Conservation (phyloP, 2,797 vertebrate genomes). For the Myoxocephalus aenaeus region DNA sequence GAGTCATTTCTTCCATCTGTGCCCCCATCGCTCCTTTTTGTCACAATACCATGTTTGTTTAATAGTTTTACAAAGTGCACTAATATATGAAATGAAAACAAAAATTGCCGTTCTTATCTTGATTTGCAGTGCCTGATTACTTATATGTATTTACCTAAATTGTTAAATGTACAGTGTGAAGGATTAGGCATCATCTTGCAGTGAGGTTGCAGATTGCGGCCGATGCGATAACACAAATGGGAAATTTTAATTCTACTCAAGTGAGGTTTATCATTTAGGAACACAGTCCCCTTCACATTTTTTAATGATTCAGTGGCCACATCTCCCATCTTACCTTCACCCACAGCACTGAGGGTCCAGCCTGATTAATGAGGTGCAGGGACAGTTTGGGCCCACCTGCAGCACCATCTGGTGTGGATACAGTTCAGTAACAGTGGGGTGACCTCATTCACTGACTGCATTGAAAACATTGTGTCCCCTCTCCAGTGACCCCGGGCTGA, state of each 20-base stretch:
- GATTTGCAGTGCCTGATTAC: not conserved
- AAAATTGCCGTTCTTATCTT: not conserved
- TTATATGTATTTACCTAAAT: not conserved
- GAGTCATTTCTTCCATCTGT: conserved; percentile 10
- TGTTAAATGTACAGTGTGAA: not conserved
- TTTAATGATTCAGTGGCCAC: not conserved
- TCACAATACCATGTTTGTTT: conserved; percentile 11
- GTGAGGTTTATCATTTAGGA: not conserved
- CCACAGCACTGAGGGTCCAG: conserved; percentile 31
- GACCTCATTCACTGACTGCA: conserved; percentile 48
- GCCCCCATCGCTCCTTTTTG: not conserved
- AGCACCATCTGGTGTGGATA: conserved; percentile 59
- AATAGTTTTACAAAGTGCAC: conserved; percentile 26
- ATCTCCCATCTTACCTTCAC: conserved; percentile 7
- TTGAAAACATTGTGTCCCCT: conserved; percentile 43
- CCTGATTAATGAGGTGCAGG: conserved; percentile 60
- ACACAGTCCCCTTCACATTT: not conserved
- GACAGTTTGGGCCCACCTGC: conserved; percentile 34
- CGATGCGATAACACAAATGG: not conserved
- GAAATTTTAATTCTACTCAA: not conserved
- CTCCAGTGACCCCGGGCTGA: conserved; percentile 26
- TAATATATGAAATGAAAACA: conserved; percentile 41
- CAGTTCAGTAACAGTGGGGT: conserved; percentile 34
- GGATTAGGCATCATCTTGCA: not conserved
- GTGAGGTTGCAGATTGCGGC: no score